Evolutionary conservation across 1,140 invertebrate species (phyloP).

Genomic region (Drosophila azteca): DNA sequence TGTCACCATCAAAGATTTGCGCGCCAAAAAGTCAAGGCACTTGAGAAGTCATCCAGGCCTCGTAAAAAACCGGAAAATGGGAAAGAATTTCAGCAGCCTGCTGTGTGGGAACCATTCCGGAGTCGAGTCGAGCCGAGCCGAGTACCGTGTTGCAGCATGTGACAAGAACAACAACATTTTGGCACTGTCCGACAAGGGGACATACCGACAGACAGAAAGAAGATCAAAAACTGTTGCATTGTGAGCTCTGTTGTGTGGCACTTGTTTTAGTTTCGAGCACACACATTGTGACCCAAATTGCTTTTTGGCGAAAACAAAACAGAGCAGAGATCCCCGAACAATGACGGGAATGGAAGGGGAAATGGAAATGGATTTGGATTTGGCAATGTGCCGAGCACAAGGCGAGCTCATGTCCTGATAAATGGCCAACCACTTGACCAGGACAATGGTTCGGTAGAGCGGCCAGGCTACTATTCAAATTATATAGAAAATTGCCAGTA

Average conservation of each 20-base stretch:
- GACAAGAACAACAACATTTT: slow-evolving; percentile 63
- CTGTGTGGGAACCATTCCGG: slow-evolving; percentile 69
- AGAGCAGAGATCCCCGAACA: slow-evolving; percentile 1
- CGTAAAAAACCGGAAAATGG: slow-evolving; percentile 52
- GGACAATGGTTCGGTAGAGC: slow-evolving; percentile 47
- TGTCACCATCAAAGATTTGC: slow-evolving; percentile 36
- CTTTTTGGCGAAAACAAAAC: slow-evolving; percentile 61
- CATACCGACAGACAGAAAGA: slow-evolving; percentile 3
- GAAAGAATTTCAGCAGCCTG: slow-evolving; percentile 60
- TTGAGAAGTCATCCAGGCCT: slow-evolving; percentile 58
- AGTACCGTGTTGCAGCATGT: slow-evolving; percentile 59
- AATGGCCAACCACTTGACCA: slow-evolving; percentile 63
- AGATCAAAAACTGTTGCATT: slow-evolving; percentile 58
- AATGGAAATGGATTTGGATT: slow-evolving; percentile 3
- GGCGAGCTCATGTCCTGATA: slow-evolving; percentile 39
- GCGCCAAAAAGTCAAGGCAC: slow-evolving; percentile 51
- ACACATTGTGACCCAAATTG: slow-evolving; percentile 75
- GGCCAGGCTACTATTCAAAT: slow-evolving; percentile 77
- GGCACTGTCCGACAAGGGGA: slow-evolving; percentile 45
- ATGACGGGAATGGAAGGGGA: slow-evolving; percentile 27
- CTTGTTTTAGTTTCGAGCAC: slow-evolving; percentile 60
- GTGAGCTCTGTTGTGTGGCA: slow-evolving; percentile 45
- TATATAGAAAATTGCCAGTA: slow-evolving; percentile 73
- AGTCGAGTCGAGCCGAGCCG: slow-evolving; percentile 55
- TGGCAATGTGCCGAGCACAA: slow-evolving; percentile 50